Conservation (phyloP, 2,113 vertebrate species). For the Mesocricetus auratus region DNA sequence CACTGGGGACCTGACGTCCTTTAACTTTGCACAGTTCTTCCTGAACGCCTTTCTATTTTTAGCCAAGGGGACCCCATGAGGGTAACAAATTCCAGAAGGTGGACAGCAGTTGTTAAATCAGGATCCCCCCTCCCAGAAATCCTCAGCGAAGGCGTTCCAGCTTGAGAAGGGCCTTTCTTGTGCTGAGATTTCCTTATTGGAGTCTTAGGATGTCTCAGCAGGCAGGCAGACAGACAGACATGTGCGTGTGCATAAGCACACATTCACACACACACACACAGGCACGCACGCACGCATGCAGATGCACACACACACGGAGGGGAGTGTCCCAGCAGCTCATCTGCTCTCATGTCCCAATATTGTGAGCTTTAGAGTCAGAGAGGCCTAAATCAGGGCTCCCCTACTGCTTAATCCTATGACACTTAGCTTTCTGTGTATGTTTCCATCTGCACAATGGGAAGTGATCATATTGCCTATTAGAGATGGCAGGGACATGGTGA, state of each 20-base stretch:
- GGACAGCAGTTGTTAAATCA: conserved; percentile 70
- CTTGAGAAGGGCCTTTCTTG: neutral
- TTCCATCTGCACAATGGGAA: conserved; percentile 32
- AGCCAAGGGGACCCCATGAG: conserved; percentile 64
- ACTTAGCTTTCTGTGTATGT: conserved; percentile 9
- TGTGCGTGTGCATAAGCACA: too few relatives aligned
- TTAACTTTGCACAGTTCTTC: conserved; percentile 69
- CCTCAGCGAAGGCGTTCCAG: conserved; percentile 46
- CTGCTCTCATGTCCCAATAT: neutral
- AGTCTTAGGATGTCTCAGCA: neutral
- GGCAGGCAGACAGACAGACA: neutral
- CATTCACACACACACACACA: too few relatives aligned
- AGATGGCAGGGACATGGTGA: neutral
- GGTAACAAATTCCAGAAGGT: conserved; percentile 74
- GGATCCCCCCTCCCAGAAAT: conserved; percentile 63
- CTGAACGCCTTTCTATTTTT: conserved; percentile 80
- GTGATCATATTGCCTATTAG: neutral
- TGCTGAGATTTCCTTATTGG: neutral
- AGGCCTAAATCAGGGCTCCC: neutral
- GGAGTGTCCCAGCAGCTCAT: neutral
- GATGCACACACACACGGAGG: neutral
- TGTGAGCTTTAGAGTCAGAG: conserved; percentile 5
- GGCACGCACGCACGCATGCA: neutral
- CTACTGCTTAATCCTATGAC: neutral
- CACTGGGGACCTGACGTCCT: conserved; percentile 51